phyloP scores from a whole-genome alignment of 2,113 vertebrate species.

The Cettia cetti region DNA sequence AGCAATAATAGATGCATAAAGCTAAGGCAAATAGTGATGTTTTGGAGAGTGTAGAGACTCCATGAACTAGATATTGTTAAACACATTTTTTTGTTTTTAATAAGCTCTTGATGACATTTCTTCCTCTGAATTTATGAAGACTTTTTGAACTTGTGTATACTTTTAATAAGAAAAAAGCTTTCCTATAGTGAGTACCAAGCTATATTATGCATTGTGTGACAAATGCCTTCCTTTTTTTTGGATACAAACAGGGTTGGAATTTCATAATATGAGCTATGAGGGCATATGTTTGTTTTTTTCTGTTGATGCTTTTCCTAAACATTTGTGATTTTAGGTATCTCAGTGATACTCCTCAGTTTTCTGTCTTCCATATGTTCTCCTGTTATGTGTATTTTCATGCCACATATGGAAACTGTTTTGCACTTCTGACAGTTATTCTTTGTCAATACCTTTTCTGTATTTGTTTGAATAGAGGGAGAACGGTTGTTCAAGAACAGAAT shows the following conservation, averaged over 20 bases:
- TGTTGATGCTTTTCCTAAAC: neutral
- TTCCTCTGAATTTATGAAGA: neutral
- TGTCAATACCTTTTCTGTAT: neutral
- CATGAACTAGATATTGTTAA: neutral
- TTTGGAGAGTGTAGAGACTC: neutral
- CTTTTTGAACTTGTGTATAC: neutral
- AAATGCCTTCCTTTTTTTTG: neutral
- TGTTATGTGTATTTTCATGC: neutral
- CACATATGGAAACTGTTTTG: neutral
- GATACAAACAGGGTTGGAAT: neutral
- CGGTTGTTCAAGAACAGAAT: neutral
- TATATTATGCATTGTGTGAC: neutral
- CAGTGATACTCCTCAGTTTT: neutral
- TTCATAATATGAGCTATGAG: neutral
- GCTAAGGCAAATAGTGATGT: neutral
- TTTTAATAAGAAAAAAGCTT: neutral
- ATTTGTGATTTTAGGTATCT: neutral
- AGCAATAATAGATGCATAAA: neutral
- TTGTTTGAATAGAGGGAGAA: neutral
- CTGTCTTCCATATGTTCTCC: neutral
- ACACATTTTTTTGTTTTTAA: neutral
- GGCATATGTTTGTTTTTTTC: neutral
- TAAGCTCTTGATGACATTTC: neutral
- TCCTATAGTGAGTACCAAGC: neutral
- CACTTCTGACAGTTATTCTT: neutral